Conservation (phyloP, 2,888 invertebrate genomes). For the Myathropa florea region DNA sequence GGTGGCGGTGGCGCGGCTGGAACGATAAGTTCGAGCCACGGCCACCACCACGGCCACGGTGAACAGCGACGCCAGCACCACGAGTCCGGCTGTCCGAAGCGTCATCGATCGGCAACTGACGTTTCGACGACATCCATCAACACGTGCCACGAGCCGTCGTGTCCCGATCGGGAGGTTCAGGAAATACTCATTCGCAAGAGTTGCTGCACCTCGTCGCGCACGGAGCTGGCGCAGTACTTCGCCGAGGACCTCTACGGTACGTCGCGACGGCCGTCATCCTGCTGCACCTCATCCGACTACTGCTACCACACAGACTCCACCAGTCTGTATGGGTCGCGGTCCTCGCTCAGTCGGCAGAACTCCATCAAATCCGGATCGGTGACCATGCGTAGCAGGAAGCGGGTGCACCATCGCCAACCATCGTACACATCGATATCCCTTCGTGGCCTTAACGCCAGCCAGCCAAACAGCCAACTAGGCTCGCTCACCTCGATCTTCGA, state of each 20-base stretch:
- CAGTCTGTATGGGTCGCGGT: constrained; percentile 79
- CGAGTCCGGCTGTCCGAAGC: constrained; percentile 75
- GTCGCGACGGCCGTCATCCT: constrained; percentile 78
- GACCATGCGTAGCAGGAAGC: constrained; percentile 76
- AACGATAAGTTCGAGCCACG: constrained; percentile 75
- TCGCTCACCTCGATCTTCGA: constrained; percentile 80
- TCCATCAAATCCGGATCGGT: constrained; percentile 79
- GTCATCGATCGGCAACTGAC: constrained; percentile 79
- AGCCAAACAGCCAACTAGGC: constrained; percentile 77
- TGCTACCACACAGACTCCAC: constrained; percentile 80
- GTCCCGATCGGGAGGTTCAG: constrained; percentile 79
- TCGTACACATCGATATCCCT: constrained; percentile 79
- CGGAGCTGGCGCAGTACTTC: constrained; percentile 80
- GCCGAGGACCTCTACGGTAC: constrained; percentile 79
- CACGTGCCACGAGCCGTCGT: constrained; percentile 78
- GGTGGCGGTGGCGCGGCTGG: constrained; percentile 57
- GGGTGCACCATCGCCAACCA: constrained; percentile 77
- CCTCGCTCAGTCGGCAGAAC: constrained; percentile 79
- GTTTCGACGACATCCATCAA: constrained; percentile 77
- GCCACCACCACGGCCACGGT: constrained; percentile 72
- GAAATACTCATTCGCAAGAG: constrained; percentile 79
- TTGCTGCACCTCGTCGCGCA: constrained; percentile 77
- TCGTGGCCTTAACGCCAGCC: constrained; percentile 78
- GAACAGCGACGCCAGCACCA: constrained; percentile 68
- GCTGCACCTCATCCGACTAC: constrained; percentile 80